A percentile compares a stretch with the other conserved stretches of the same genome.
These are phyloP conservation scores for Xestia ashworthii DNA, from an alignment of 2,888 invertebrate species.

Conservation along the genomic window DNA sequence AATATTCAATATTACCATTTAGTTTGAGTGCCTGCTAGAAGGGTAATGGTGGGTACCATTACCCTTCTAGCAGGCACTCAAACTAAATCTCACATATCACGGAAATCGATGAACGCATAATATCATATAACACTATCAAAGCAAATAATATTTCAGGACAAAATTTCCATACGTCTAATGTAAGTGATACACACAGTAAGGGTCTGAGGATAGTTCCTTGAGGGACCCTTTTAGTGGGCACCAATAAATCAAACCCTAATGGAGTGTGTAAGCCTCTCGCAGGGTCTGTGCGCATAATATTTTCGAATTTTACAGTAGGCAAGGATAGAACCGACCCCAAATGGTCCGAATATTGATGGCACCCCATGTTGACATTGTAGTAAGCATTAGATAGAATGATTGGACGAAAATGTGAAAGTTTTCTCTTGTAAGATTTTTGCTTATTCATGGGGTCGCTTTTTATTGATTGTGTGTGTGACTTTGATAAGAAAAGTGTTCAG, in stretches of 20 bases:
- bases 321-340: conserved; percentile 71
- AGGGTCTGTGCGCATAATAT: conserved; percentile 83
- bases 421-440: conserved; percentile 51
- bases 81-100: conserved; percentile 39
- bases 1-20: conserved; percentile 7
- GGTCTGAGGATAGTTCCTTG: conserved; percentile 84
- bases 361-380: conserved; percentile 74
- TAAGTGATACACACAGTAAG: conserved; percentile 83
- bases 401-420: conserved; percentile 57
- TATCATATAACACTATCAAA: conserved; percentile 75
- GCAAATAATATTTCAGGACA: conserved; percentile 82
- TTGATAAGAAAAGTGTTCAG: conserved; percentile 42
- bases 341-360: conserved; percentile 77
- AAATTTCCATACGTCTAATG: conserved; percentile 87
- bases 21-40: no score
- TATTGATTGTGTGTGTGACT: conserved; percentile 55
- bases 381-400: conserved; percentile 73
- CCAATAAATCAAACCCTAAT: conserved; percentile 89
- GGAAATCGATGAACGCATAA: conserved; percentile 59
- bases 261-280: conserved; percentile 83
- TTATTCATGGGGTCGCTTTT: conserved; percentile 50
- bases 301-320: conserved; percentile 83
- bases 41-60: no score
- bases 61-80: conserved; percentile 18
- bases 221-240: conserved; percentile 87